Conservation (phyloP, 2,113 vertebrate species). For the Cinclus cinclus region DNA sequence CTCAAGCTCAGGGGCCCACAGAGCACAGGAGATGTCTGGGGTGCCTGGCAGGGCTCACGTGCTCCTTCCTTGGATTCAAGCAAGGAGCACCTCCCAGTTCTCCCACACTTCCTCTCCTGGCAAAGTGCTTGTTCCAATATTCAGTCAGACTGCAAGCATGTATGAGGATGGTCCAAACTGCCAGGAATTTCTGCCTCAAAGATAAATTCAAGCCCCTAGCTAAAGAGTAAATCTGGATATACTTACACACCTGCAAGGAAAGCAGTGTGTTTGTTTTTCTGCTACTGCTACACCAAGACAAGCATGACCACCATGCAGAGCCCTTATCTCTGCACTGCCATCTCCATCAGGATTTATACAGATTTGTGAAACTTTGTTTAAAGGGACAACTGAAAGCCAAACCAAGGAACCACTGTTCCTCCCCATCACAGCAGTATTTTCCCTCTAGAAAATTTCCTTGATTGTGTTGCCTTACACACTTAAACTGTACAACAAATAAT, state of each 20-base stretch:
- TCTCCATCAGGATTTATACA: neutral
- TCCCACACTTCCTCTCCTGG: neutral
- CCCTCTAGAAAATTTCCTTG: neutral
- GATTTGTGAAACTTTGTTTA: neutral
- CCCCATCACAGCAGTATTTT: neutral
- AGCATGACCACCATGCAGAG: accelerated
- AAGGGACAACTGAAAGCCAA: neutral
- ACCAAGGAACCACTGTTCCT: neutral
- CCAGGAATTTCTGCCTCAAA: neutral
- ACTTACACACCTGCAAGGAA: neutral
- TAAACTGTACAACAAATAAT: neutral
- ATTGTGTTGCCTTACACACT: neutral
- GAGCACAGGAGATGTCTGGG: neutral
- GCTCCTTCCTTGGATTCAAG: neutral
- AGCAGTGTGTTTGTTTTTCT: neutral
- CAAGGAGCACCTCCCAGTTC: neutral
- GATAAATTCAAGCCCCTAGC: neutral
- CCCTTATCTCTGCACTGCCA: neutral
- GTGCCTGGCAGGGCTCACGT: neutral
- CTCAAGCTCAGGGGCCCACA: neutral
- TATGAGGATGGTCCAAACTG: neutral
- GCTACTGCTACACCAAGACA: neutral
- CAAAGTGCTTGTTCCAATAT: neutral
- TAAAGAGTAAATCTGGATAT: neutral
- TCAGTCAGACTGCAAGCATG: neutral